Percentiles rank a stretch among this genome's conserved stretches.
Evolutionary conservation across 2,888 invertebrate species (phyloP).

Genomic region (Scrobipalpa atriplicella): DNA sequence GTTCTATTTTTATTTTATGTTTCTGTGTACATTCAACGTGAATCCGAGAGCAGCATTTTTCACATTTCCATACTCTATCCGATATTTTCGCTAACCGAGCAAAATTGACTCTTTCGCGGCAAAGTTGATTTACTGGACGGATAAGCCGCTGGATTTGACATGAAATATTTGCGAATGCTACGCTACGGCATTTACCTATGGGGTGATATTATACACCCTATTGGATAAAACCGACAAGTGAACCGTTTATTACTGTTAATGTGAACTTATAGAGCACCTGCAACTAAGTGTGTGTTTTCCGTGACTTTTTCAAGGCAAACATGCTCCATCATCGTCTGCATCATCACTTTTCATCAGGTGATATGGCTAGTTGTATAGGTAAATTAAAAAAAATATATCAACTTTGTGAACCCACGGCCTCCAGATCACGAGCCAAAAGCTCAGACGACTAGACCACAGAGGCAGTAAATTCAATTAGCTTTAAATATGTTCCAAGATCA

Average conservation of each 20-base stretch:
- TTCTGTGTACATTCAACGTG: conserved; percentile 14
- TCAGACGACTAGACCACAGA: too few species aligned
- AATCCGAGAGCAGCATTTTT: conserved; percentile 27
- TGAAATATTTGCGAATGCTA: conserved; percentile 20
- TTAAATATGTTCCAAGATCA: neutral
- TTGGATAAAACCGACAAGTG: neutral
- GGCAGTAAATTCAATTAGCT: neutral
- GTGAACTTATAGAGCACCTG: too few species aligned
- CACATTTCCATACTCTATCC: conserved; percentile 28
- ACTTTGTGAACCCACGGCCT: too few species aligned
- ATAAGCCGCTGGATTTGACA: conserved; percentile 11
- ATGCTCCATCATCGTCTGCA: too few species aligned
- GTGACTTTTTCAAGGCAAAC: too few species aligned
- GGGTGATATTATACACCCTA: neutral
- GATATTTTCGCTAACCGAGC: conserved; percentile 30
- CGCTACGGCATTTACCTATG: neutral
- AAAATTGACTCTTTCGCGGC: conserved; percentile 37
- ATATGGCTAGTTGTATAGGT: too few species aligned
- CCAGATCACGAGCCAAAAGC: too few species aligned
- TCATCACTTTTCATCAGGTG: too few species aligned
- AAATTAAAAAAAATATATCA: too few species aligned
- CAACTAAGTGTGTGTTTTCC: too few species aligned
- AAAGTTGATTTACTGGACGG: conserved; percentile 34
- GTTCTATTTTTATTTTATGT: neutral
- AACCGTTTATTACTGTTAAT: too few species aligned